Conservation (phyloP, 1,140 invertebrate species). For the Drosophila tsacasi region DNA sequence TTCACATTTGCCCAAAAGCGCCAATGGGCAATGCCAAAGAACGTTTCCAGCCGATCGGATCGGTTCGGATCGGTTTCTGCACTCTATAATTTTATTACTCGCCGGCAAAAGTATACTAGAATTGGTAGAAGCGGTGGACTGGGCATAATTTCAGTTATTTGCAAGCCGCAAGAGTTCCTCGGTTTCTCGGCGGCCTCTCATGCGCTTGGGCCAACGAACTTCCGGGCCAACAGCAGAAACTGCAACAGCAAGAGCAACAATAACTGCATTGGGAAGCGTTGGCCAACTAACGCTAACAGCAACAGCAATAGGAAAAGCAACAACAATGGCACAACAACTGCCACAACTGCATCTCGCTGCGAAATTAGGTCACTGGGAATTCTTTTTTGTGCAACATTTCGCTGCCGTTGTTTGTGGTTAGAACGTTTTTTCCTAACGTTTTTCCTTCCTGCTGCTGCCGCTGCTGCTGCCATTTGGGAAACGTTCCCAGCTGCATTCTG, state of each 20-base stretch:
- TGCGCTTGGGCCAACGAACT: slow-evolving; percentile 81
- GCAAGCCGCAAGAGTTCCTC: slow-evolving; percentile 69
- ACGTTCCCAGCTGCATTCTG: slow-evolving; percentile 47
- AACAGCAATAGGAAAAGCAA: slow-evolving; percentile 46
- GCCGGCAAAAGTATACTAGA: slow-evolving; percentile 25
- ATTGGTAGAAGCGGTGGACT: slow-evolving; percentile 14
- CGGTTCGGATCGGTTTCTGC: slow-evolving; percentile 27
- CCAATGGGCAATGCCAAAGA: slow-evolving; percentile 37
- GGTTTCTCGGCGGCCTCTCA: slow-evolving; percentile 20
- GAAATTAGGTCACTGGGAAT: slow-evolving; percentile 79
- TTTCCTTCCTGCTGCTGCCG: slow-evolving; percentile 25
- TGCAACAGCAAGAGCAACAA: background rate
- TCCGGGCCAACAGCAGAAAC: slow-evolving; percentile 68
- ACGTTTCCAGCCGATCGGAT: slow-evolving; percentile 24
- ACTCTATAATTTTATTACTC: slow-evolving; percentile 49
- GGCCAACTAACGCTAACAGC: slow-evolving; percentile 76
- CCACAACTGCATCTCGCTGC: slow-evolving; percentile 69
- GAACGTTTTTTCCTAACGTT: slow-evolving; percentile 61
- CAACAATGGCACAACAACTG: slow-evolving; percentile 44
- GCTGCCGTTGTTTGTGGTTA: slow-evolving; percentile 52
- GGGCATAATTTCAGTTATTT: slow-evolving; percentile 77
- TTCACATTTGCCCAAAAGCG: slow-evolving; percentile 39
- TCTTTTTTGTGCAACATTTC: slow-evolving; percentile 65
- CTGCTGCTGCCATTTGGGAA: slow-evolving; percentile 49
- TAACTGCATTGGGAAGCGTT: slow-evolving; percentile 38